Percentiles rank a stretch among this genome's conserved stretches.
These are phyloP conservation scores for Drosophila nikananu DNA, from an alignment of 1,140 invertebrate species.

Conservation along the genomic window DNA sequence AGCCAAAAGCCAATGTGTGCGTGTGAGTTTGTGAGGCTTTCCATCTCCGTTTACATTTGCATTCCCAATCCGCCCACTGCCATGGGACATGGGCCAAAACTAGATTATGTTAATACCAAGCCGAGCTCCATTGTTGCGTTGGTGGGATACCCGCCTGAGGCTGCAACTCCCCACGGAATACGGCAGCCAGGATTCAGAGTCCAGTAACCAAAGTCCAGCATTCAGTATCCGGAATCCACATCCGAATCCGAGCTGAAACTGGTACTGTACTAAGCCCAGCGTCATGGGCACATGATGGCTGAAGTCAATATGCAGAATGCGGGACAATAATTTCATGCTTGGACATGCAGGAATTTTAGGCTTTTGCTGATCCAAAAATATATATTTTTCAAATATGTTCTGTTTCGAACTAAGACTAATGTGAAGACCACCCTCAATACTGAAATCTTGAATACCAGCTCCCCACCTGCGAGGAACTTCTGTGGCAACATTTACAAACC, in stretches of 20 bases:
- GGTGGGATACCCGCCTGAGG: slow-evolving; percentile 3
- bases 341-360: neutral
- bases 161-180: neutral
- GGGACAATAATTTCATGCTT: neutral
- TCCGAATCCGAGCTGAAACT: neutral
- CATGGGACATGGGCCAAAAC: slow-evolving; percentile 24
- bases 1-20: slow-evolving; percentile 1
- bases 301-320: neutral
- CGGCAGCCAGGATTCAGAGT: neutral
- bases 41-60: slow-evolving; percentile 9
- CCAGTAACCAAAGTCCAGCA: neutral
- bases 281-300: neutral
- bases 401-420: no score
- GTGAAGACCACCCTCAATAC: no score
- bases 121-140: slow-evolving; percentile 9
- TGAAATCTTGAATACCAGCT: neutral
- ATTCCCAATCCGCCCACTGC: neutral
- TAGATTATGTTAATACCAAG: slow-evolving; percentile 39
- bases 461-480: neutral
- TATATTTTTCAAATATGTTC: neutral
- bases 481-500: neutral
- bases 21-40: neutral
- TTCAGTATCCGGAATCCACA: neutral
- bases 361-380: neutral
- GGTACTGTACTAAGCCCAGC: neutral